Evolutionary conservation across 2,888 invertebrate genomes (phyloP).

Genomic region (Melieria omissa): DNA sequence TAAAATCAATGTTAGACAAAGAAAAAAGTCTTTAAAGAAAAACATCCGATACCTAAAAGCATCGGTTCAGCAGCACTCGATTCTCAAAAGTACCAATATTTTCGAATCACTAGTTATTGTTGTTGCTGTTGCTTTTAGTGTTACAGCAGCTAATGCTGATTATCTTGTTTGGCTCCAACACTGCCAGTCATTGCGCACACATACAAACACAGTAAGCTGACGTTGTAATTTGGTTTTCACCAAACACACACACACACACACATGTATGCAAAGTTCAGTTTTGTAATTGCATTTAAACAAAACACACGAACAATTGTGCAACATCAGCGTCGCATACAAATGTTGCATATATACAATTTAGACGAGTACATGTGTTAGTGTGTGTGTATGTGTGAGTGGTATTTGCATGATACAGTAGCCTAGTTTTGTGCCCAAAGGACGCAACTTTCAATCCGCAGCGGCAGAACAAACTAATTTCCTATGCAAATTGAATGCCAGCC

Average conservation of each 20-base stretch:
- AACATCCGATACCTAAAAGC: too few relatives aligned
- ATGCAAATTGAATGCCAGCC: conserved; percentile 35
- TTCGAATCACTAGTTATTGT: not conserved
- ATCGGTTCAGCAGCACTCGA: too few relatives aligned
- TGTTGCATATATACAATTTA: conserved; percentile 3
- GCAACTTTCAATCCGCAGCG: conserved; percentile 18
- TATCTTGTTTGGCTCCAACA: conserved; percentile 11
- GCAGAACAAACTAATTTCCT: conserved; percentile 25
- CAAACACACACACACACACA: conserved; percentile 29
- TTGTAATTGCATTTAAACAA: conserved; percentile 26
- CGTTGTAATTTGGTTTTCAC: conserved; percentile 52
- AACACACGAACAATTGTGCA: conserved; percentile 7
- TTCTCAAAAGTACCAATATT: too few relatives aligned
- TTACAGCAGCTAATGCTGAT: conserved; percentile 30
- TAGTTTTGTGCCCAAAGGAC: conserved; percentile 30
- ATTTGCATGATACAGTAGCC: conserved; percentile 36
- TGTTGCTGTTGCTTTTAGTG: conserved; percentile 19
- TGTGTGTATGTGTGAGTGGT: conserved; percentile 9
- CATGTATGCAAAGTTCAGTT: not conserved
- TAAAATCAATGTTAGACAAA: too few relatives aligned
- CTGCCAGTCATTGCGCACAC: conserved; percentile 43
- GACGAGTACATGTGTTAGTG: not conserved
- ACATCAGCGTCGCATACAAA: not conserved
- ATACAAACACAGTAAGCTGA: conserved; percentile 48
- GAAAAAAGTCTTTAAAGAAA: too few relatives aligned